phyloP scores from a whole-genome alignment of 2,888 invertebrate genomes.

The Thyatira batis region DNA sequence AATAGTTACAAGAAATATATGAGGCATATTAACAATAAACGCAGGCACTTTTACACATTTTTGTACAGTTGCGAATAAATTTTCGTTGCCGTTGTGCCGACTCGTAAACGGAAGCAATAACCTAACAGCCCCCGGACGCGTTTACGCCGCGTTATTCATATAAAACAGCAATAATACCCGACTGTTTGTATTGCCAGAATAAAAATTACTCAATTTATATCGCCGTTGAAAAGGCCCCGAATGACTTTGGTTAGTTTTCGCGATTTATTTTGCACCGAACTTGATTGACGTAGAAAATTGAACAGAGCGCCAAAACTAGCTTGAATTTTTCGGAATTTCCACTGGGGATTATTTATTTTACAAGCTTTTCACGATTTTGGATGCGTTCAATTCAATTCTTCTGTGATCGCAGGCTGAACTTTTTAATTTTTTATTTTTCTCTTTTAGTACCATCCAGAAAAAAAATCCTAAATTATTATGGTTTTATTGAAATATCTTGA shows the following conservation, averaged over 20 bases:
- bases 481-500: no score
- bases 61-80: conserved; percentile 22
- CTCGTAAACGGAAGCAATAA: conserved; percentile 57
- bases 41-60: conserved; percentile 35
- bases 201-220: conserved; percentile 44
- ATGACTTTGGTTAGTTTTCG: neutral
- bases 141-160: conserved; percentile 47
- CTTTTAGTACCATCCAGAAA: neutral
- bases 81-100: conserved; percentile 21
- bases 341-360: neutral
- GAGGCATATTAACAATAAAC: conserved; percentile 44
- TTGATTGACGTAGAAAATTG: neutral
- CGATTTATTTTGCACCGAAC: neutral
- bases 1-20: conserved; percentile 50
- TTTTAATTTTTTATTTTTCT: neutral
- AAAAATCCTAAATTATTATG: no score
- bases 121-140: conserved; percentile 44
- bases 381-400: neutral
- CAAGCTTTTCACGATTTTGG: neutral
- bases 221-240: conserved; percentile 21
- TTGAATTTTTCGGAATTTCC: neutral
- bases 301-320: neutral
- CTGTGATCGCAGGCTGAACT: neutral
- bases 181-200: conserved; percentile 42
- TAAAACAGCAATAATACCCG: conserved; percentile 44